phyloP scores from a whole-genome alignment of 2,113 vertebrate species.

The Cryptotis parvus region DNA sequence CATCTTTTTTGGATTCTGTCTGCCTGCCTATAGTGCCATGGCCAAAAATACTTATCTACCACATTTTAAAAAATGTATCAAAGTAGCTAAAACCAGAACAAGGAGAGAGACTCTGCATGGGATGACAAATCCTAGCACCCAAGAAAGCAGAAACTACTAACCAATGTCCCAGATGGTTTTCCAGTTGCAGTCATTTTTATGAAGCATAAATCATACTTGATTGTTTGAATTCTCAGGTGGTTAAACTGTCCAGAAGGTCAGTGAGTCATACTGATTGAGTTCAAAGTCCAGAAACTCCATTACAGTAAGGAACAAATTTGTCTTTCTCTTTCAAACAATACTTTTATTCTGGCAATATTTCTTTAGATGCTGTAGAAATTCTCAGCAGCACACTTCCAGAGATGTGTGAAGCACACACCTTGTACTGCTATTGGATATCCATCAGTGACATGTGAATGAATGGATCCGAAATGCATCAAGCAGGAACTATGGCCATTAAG shows the following conservation, averaged over 20 bases:
- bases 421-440: not conserved
- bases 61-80: not conserved
- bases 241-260: conserved; percentile 25
- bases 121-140: conserved; percentile 7
- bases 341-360: conserved; percentile 41
- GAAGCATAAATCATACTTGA: not conserved
- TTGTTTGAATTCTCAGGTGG: not conserved
- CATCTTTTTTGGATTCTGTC: not conserved
- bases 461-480: not conserved
- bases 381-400: conserved; percentile 1
- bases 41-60: not conserved
- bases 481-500: not conserved
- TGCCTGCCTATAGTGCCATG: not conserved
- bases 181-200: not conserved
- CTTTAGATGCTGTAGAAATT: not conserved
- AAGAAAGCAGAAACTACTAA: not conserved
- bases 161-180: not conserved
- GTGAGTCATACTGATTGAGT: not conserved
- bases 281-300: conserved; percentile 1
- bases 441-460: not conserved
- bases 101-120: not conserved
- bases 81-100: conserved; percentile 21
- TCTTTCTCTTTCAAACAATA: not conserved
- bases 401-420: not conserved
- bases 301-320: not conserved